These are phyloP conservation scores for Pseudorhiza aurosa DNA, from an alignment of 30 jellyfish, hydroid and myxozoan genomes.

Conservation along the genomic window DNA sequence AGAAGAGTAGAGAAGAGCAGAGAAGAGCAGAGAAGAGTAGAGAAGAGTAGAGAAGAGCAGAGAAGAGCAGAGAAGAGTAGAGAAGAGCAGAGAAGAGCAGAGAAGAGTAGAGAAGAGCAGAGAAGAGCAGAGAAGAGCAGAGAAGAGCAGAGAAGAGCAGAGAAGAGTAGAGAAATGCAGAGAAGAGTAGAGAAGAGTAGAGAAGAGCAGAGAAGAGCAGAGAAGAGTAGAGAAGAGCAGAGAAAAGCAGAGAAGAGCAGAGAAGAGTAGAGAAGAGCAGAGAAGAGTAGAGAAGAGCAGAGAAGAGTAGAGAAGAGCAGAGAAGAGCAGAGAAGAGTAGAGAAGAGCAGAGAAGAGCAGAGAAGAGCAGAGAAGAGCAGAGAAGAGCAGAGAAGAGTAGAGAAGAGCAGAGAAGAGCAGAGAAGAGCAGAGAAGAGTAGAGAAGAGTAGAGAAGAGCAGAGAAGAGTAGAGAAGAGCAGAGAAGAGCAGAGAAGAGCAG, in stretches of 20 bases:
- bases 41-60: background rate
- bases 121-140: background rate
- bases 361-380: background rate
- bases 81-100: background rate
- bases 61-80: background rate
- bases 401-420: background rate
- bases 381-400: background rate
- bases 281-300: background rate
- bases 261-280: background rate
- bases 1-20: background rate
- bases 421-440: background rate
- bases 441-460: background rate
- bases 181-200: background rate
- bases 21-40: background rate
- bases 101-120: background rate
- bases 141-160: background rate
- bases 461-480: background rate
- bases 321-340: background rate
- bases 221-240: background rate
- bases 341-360: background rate
- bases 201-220: background rate
- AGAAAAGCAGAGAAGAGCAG: too few species aligned
- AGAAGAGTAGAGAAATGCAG: background rate
- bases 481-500: background rate
- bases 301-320: background rate